Evolutionary conservation across 2,797 vertebrate species (phyloP).

Genomic region (Uromys caudimaculatus): DNA sequence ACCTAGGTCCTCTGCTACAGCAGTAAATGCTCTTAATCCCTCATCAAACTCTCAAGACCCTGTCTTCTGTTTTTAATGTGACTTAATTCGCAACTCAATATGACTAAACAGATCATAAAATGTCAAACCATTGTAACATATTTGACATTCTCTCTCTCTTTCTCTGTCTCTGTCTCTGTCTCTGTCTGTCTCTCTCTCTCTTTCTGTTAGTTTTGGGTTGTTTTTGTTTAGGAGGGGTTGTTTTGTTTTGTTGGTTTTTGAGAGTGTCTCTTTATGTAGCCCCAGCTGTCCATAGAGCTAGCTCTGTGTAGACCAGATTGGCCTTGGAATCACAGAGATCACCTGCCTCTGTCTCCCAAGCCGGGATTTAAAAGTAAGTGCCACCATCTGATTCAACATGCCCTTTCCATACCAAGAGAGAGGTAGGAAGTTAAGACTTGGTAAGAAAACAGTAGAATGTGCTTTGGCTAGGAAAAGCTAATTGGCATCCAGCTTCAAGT

Average conservation of each 20-base stretch:
- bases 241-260: not conserved
- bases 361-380: not conserved
- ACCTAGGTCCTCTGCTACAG: not conserved
- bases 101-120: not conserved
- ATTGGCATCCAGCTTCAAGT: conserved; percentile 46
- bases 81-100: not conserved
- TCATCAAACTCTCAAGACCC: not conserved
- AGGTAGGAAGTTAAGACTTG: conserved; percentile 11
- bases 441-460: conserved; percentile 20
- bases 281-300: not conserved
- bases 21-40: not conserved
- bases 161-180: no score
- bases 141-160: not conserved
- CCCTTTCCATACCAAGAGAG: not conserved
- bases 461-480: not conserved
- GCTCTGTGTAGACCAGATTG: not conserved
- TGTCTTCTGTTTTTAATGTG: not conserved
- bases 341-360: not conserved
- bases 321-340: not conserved
- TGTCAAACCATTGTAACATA: conserved; percentile 5
- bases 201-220: not conserved
- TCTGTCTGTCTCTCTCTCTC: no score
- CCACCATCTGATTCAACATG: not conserved
- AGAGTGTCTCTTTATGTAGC: not conserved
- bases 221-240: not conserved